Conservation (phyloP, 2,888 invertebrate genomes). For the Pristionchus japonicus region DNA sequence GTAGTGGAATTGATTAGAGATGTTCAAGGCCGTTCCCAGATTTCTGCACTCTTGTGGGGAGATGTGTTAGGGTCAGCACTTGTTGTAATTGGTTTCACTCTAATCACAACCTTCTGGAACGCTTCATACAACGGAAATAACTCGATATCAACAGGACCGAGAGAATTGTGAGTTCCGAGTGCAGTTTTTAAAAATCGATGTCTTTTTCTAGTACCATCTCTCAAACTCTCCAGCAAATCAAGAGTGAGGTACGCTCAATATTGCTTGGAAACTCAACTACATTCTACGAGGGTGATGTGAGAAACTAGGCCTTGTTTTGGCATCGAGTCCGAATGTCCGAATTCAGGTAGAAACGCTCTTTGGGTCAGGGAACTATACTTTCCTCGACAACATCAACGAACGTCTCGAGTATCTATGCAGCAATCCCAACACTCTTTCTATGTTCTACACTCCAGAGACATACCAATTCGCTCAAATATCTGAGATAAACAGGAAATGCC, state of each 20-base stretch:
- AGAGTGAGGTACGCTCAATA: not conserved
- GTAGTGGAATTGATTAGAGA: not conserved
- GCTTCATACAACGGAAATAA: constrained; percentile 8
- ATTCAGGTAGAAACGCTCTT: not conserved
- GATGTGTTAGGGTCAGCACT: not conserved
- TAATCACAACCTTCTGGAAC: not conserved
- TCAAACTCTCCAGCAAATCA: not conserved
- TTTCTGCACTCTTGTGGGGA: not conserved
- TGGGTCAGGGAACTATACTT: not conserved
- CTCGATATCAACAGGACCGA: not conserved
- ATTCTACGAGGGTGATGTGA: not conserved
- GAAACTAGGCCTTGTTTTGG: too few species aligned
- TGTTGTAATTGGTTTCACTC: not conserved
- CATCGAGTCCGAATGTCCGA: too few species aligned
- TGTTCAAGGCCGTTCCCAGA: not conserved
- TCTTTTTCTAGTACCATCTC: not conserved
- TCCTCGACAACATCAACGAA: not conserved
- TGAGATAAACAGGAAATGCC: not conserved
- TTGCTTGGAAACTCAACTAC: not conserved
- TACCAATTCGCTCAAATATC: not conserved
- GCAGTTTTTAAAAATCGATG: not conserved
- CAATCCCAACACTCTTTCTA: not conserved
- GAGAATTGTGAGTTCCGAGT: not conserved
- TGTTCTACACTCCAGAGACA: constrained; percentile 21
- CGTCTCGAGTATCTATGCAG: not conserved